Conservation (phyloP, 2,888 invertebrate genomes). For the Latrodectus elegans region DNA sequence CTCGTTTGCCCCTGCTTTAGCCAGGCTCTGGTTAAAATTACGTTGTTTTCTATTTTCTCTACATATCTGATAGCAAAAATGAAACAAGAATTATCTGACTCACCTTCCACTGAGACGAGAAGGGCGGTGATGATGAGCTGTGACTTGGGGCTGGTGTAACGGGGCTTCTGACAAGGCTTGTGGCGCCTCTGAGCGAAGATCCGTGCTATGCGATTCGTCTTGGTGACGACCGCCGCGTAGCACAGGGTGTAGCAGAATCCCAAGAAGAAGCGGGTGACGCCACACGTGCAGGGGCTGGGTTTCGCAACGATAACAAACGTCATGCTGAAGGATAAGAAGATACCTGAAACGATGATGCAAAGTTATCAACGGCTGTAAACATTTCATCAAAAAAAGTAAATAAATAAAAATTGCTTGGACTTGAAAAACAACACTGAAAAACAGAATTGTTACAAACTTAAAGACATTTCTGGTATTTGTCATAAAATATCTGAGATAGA, state of each 20-base stretch:
- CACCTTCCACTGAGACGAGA: slow-evolving; percentile 76
- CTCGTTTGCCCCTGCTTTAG: too few relatives aligned
- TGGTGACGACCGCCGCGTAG: slow-evolving; percentile 79
- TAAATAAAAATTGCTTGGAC: too few relatives aligned
- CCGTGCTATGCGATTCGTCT: slow-evolving; percentile 79
- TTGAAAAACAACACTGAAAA: too few relatives aligned
- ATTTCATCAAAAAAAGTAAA: too few relatives aligned
- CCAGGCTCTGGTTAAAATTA: too few relatives aligned
- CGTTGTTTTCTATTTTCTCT: too few relatives aligned
- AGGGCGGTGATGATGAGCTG: slow-evolving; percentile 78
- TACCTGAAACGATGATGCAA: slow-evolving; percentile 73
- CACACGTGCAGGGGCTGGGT: slow-evolving; percentile 77
- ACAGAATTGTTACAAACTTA: too few relatives aligned
- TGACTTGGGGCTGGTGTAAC: slow-evolving; percentile 76
- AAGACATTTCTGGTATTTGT: too few relatives aligned
- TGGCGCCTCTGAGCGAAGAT: slow-evolving; percentile 76
- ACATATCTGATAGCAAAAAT: not conserved
- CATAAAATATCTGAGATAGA: too few relatives aligned
- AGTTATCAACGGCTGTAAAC: too few relatives aligned
- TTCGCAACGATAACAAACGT: slow-evolving; percentile 78
- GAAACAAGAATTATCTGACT: not conserved
- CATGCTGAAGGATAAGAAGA: slow-evolving; percentile 77
- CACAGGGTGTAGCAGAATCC: slow-evolving; percentile 79
- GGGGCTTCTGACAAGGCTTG: slow-evolving; percentile 69
- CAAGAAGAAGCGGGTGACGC: slow-evolving; percentile 77